Evolutionary conservation across 2,113 vertebrate species (phyloP).

Genomic region (Hydrochoerus hydrochaeris): DNA sequence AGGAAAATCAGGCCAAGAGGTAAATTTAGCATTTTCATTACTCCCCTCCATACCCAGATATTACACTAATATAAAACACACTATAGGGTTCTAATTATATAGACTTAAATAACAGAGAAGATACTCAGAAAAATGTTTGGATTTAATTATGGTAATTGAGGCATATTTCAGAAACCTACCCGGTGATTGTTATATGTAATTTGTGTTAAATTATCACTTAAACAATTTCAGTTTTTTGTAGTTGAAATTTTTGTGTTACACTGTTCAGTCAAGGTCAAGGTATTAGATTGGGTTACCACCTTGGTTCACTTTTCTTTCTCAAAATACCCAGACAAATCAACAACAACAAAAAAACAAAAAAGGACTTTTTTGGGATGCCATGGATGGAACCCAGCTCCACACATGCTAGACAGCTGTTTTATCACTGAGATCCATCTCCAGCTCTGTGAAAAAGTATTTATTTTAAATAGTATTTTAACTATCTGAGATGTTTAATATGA

Average conservation of each 20-base stretch:
- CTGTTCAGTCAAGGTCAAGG: background rate
- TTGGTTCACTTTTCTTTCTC: background rate
- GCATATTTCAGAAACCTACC: background rate
- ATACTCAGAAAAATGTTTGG: slow-evolving; percentile 32
- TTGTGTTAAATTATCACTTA: slow-evolving; percentile 16
- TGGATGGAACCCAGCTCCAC: background rate
- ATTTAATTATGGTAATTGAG: slow-evolving; percentile 4
- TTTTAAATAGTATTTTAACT: background rate
- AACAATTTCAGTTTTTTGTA: background rate
- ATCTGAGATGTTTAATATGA: background rate
- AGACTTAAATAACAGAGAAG: background rate
- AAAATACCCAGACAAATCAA: background rate
- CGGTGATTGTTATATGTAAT: background rate
- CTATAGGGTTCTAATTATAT: background rate
- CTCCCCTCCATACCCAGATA: background rate
- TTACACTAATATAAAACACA: background rate
- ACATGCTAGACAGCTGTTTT: background rate
- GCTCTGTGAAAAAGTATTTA: background rate
- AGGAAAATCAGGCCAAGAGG: slow-evolving; percentile 94
- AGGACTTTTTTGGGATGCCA: background rate
- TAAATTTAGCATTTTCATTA: slow-evolving; percentile 76
- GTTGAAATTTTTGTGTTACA: background rate
- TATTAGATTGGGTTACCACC: background rate
- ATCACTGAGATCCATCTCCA: background rate
- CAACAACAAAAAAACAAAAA: background rate